A percentile compares a stretch with the other conserved stretches of the same genome.
Conservation (phyloP, 2,888 invertebrate species). For the Blastobasis adustella region DNA sequence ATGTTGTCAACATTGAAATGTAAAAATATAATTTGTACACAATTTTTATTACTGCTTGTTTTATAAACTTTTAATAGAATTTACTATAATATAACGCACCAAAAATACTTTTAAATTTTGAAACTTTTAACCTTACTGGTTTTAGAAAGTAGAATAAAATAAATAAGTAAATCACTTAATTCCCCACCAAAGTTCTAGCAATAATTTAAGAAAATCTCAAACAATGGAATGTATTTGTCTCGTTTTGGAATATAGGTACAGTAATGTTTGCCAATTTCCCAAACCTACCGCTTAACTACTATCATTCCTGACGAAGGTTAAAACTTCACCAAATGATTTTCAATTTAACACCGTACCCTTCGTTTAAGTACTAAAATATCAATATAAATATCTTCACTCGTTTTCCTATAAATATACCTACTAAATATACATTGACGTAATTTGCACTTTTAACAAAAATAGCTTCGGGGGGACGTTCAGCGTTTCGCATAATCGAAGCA, state of each 20-base stretch:
- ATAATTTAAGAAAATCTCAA: conserved; percentile 35
- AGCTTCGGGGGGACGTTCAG: conserved; percentile 72
- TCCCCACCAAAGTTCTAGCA: conserved; percentile 57
- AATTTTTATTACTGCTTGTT: conserved; percentile 41
- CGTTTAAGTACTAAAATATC: conserved; percentile 66
- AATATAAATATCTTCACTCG: conserved; percentile 60
- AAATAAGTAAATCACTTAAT: conserved; percentile 49
- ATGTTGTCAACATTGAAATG: conserved; percentile 66
- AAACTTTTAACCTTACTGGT: conserved; percentile 16
- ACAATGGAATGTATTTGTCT: conserved; percentile 46
- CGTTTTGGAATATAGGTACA: conserved; percentile 47
- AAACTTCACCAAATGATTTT: conserved; percentile 22
- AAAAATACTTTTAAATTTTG: conserved; percentile 48
- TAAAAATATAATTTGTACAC: conserved; percentile 75
- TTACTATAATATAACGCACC: conserved; percentile 61
- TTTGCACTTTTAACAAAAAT: conserved; percentile 62
- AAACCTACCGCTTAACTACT: conserved; percentile 16
- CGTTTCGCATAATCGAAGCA: conserved; percentile 64
- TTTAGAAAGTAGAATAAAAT: conserved; percentile 45
- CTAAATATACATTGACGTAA: conserved; percentile 60
- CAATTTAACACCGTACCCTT: conserved; percentile 37
- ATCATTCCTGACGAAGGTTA: conserved; percentile 21
- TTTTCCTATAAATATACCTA: conserved; percentile 51
- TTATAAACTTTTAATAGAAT: conserved; percentile 69
- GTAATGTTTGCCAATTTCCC: conserved; percentile 20